Evolutionary conservation across 2,888 invertebrate genomes (phyloP).

Genomic region (Malthinus seriepunctatus): DNA sequence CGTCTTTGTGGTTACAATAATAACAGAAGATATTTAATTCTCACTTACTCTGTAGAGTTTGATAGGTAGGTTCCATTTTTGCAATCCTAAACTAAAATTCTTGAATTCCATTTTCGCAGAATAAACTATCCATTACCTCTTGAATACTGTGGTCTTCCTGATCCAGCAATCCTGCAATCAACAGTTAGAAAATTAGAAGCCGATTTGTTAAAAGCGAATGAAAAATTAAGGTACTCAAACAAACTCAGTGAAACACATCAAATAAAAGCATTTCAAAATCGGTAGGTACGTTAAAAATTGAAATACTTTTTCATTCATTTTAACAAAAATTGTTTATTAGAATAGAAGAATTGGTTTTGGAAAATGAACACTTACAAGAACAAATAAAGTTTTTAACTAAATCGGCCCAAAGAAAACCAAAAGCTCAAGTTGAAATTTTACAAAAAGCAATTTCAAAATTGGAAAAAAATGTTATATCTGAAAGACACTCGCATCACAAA

Average conservation of each 20-base stretch:
- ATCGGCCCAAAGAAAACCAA: constrained; percentile 36
- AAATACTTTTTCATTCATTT: background rate
- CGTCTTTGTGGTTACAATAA: constrained; percentile 36
- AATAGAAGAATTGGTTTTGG: constrained; percentile 46
- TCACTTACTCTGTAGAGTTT: constrained; percentile 60
- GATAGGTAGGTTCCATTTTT: constrained; percentile 50
- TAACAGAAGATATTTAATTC: constrained; percentile 56
- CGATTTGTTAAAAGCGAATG: constrained; percentile 53
- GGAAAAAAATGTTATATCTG: constrained; percentile 52
- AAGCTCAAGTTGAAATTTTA: constrained; percentile 39
- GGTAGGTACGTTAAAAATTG: constrained; percentile 37
- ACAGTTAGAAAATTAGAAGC: constrained; percentile 56
- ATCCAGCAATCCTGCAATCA: constrained; percentile 56
- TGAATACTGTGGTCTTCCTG: constrained; percentile 60
- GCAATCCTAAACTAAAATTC: background rate
- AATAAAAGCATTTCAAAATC: constrained; percentile 40
- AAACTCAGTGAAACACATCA: constrained; percentile 2
- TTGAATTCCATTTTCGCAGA: constrained; percentile 36
- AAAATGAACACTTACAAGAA: constrained; percentile 45
- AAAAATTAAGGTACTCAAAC: constrained; percentile 31
- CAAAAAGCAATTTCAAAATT: constrained; percentile 52
- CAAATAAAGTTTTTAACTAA: constrained; percentile 41
- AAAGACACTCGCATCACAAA: constrained; percentile 52
- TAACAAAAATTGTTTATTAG: constrained; percentile 30
- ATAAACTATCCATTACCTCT: constrained; percentile 60